phyloP scores from a whole-genome alignment of 2,888 invertebrate species.

The Cosmia trapezina region DNA sequence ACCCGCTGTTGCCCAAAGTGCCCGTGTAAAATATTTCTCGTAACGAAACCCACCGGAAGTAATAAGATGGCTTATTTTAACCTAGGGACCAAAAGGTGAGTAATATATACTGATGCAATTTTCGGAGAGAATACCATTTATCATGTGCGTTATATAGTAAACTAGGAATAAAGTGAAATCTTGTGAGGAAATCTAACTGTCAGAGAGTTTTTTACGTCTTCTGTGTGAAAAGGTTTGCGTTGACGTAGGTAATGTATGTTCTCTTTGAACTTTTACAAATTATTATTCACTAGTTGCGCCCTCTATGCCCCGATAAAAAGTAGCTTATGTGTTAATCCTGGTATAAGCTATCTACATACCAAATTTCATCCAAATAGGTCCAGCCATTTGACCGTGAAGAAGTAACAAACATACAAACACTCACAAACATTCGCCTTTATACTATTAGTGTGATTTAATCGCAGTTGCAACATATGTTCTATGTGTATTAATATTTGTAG shows the following conservation, averaged over 20 bases:
- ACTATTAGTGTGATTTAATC: no score
- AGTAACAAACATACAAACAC: no score
- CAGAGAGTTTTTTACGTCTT: not conserved
- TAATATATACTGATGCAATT: slow-evolving; percentile 29
- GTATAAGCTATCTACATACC: no score
- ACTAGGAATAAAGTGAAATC: slow-evolving; percentile 13
- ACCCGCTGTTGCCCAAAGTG: not conserved
- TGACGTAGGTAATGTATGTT: no score
- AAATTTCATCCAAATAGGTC: no score
- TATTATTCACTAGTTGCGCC: no score
- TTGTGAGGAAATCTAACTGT: slow-evolving; percentile 19
- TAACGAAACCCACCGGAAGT: slow-evolving; percentile 2
- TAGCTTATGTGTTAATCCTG: no score
- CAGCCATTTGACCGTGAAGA: no score
- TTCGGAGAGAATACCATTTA: slow-evolving; percentile 41
- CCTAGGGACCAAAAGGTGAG: slow-evolving; percentile 12
- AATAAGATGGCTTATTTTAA: slow-evolving; percentile 28
- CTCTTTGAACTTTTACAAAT: not conserved
- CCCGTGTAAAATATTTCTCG: not conserved
- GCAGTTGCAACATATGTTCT: not conserved
- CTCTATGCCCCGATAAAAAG: no score
- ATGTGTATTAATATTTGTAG: not conserved
- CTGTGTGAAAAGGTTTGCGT: not conserved
- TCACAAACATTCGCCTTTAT: no score
- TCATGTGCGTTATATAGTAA: slow-evolving; percentile 33